Conservation (phyloP, 1,140 invertebrate genomes). For the Laodelphax striatellus region DNA sequence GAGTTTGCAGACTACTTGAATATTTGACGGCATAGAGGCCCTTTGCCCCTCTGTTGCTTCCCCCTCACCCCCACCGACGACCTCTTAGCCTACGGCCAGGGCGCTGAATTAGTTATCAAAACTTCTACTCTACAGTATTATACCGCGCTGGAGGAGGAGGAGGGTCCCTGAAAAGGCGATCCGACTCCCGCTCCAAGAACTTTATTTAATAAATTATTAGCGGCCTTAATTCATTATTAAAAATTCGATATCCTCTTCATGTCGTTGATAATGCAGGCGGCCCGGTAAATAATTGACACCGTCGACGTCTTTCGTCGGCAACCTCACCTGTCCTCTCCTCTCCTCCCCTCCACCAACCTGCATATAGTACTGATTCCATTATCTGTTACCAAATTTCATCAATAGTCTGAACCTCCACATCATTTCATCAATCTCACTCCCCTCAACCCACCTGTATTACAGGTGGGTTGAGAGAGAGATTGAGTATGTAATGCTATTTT, state of each 20-base stretch:
- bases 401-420: no score
- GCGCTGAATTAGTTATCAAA: constrained; percentile 16
- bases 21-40: constrained; percentile 15
- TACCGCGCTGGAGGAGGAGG: no score
- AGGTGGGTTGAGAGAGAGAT: no score
- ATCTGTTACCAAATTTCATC: no score
- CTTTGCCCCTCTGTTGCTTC: constrained; percentile 3
- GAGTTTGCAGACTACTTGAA: constrained; percentile 14
- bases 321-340: no score
- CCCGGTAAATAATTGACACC: neutral
- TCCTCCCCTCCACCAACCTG: no score
- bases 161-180: constrained; percentile 15
- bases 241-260: constrained; percentile 18
- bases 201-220: constrained; percentile 19
- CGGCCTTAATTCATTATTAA: constrained; percentile 18
- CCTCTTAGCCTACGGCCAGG: no score
- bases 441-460: no score
- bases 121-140: constrained; percentile 13
- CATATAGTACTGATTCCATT: no score
- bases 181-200: neutral
- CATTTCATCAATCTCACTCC: no score
- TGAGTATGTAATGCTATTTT: no score
- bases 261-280: neutral
- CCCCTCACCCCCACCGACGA: neutral
- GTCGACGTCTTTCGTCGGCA: neutral